Evolutionary conservation across 1,140 invertebrate genomes (phyloP), one percentile per base, ranked within the genome.

Genomic region (Portunus trituberculatus): DNA sequence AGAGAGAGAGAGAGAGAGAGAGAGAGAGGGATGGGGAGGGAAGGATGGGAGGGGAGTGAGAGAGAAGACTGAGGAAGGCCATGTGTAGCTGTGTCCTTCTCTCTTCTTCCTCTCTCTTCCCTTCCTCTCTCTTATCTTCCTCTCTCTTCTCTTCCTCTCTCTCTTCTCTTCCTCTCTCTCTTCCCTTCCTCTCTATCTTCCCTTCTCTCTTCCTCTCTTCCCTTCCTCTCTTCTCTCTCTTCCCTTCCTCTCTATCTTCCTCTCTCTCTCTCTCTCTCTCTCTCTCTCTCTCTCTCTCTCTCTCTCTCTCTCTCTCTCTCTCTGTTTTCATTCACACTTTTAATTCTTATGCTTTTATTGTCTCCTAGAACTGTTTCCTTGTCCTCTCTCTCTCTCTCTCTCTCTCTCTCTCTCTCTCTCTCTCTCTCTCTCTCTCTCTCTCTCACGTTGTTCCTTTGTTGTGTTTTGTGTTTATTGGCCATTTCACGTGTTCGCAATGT

Each of bases 361-460:
- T 82, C 16, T 82, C 7, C 76, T 82, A 0, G 76, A 82, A 7
- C 76, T 82, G 28, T 82, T 82, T 39, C 39, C 39, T 39, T 39
- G 39, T 39, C 39, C 39, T 82, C 76, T 82, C 76, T 82, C 76
- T 82, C 76, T 82, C 76, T 82, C 76, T 82, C 76, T 82, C 76
- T 82, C 76, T 82, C 76, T 82, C 76, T 82, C 76, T 82, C 76
- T 82, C 76, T 82, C 76, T 82, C 76, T 82, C 76, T 82, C 76
- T 82, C 76, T 82, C 76, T 82, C 76, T 82, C 76, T 82, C 76
- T 82, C 76, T 82, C 76, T 82, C 76, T 82, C 76, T 82, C 76
- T 82, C 76, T 82, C 20, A 39, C 39, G 39, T 39, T 39, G 1
- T 39, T 39, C 39, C 6, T 39, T 6, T 39, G 1, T 39, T 39